A percentile compares a stretch with the other conserved stretches of the same genome.
phyloP scores from a whole-genome alignment of 2,113 vertebrate genomes.

The Anolis sagrei region DNA sequence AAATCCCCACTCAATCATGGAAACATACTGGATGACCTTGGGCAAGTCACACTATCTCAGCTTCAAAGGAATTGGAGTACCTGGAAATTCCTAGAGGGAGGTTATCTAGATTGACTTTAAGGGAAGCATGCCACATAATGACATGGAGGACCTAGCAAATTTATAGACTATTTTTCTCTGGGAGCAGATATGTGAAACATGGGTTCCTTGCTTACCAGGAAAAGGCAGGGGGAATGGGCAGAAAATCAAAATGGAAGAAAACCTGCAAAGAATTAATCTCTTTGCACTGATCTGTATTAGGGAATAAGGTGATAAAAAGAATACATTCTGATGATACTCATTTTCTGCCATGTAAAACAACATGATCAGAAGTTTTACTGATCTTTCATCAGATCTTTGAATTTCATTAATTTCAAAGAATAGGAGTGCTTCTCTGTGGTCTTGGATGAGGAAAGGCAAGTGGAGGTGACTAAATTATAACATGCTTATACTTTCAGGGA shows the following conservation, averaged over 20 bases:
- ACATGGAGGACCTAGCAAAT: too few relatives aligned
- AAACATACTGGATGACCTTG: neutral
- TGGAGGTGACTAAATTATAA: slow-evolving; percentile 23
- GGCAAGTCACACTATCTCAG: too few relatives aligned
- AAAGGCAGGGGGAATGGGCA: neutral
- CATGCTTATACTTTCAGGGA: slow-evolving; percentile 2
- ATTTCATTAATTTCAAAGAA: slow-evolving; percentile 12
- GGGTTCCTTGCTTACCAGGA: too few relatives aligned
- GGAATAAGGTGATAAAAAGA: slow-evolving; percentile 2
- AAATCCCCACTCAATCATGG: neutral
- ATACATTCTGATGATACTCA: neutral
- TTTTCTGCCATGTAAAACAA: neutral
- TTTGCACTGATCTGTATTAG: neutral
- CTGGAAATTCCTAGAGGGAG: too few relatives aligned
- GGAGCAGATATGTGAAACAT: too few relatives aligned
- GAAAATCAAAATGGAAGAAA: neutral
- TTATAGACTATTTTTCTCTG: too few relatives aligned
- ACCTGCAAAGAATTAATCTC: neutral
- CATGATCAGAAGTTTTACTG: neutral
- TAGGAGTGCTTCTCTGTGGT: neutral
- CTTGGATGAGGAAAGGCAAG: neutral
- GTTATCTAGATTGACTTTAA: too few relatives aligned
- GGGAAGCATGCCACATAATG: too few relatives aligned
- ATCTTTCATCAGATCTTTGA: slow-evolving; percentile 10
- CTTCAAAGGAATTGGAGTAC: too few relatives aligned